phyloP scores from a whole-genome alignment of 2,113 vertebrate species.

The Gadus macrocephalus region DNA sequence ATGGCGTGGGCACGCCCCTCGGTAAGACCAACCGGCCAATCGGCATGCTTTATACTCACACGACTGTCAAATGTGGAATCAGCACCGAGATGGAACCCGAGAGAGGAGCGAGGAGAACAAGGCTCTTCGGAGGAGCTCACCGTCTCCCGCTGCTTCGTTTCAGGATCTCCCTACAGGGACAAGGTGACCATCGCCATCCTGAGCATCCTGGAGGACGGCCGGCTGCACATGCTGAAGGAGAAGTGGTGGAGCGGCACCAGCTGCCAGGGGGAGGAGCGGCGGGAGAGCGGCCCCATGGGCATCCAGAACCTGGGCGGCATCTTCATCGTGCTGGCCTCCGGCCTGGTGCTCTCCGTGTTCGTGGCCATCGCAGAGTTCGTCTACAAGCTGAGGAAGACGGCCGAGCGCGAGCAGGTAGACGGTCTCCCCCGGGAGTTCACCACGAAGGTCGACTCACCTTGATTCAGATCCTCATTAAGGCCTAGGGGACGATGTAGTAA shows the following conservation, averaged over 20 bases:
- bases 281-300: constrained; percentile 90
- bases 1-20: constrained; percentile 95
- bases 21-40: constrained; percentile 70
- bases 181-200: constrained; percentile 98
- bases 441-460: not conserved
- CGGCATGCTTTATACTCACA: no score
- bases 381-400: constrained; percentile 93
- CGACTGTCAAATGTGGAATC: no score
- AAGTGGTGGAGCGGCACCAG: constrained; percentile 95
- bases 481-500: no score
- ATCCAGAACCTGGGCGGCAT: constrained; percentile 96
- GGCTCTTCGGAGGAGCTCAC: constrained; percentile 11
- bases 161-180: constrained; percentile 96
- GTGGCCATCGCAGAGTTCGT: constrained; percentile 96
- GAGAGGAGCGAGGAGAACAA: no score
- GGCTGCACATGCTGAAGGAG: constrained; percentile 93
- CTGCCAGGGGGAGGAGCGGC: constrained; percentile 89
- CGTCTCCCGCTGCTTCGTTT: constrained; percentile 29
- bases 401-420: constrained; percentile 89
- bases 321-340: constrained; percentile 94
- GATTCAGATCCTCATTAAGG: no score
- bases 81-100: no score
- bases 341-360: constrained; percentile 90
- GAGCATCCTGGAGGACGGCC: constrained; percentile 93
- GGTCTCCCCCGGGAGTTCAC: not conserved